Evolutionary conservation across 1,140 invertebrate genomes (phyloP), one percentile per base, ranked within the genome.

Genomic region (Dendrolimus kikuchii): DNA sequence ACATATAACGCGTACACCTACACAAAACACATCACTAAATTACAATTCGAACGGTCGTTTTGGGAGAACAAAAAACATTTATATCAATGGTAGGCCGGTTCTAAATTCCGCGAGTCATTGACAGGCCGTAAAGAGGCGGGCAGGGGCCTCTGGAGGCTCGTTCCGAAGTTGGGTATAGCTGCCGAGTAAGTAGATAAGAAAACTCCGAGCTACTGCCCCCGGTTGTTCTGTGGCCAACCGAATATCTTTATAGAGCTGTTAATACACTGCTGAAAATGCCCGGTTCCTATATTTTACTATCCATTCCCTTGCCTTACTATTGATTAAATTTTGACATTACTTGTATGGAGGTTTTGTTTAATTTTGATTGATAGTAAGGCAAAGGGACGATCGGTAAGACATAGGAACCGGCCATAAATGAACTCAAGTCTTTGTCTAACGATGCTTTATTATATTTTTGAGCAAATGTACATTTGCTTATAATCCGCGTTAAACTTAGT

Each of bases 1-100:
- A 23, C 23, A 23, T 23, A 23, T 23, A 23, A 23, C 23, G 23
- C 23, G 23, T 23, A 23, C 23, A 23, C 23, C 10, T 2, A n/a
- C 38, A 56, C 10, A 38, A 46, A 55, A 40, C 40, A 50, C 49
- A 56, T 56, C 23, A 77, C 68, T 86, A 86, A 84, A 86, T 86
- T 80, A 86, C 82, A 82, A 84, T 84, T 77, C 66, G 66, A 75
- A 83, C 69, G 79, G 81, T 73, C 71, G 82, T 82, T 81, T 79
- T 76, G 82, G 82, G 81, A 81, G 74, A 82, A 82, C 79, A 83
- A 86, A 85, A 86, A 86, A 86, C 82, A 86, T 86, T 86, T 81
- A 84, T 86, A 84, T 86, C 80, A 86, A 86, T 86, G 82, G 80
- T 62, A 67, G 72, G 76, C 56, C 65, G 75, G 81, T 77, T 85